Evolutionary conservation across 2,797 vertebrate species (phyloP).

Genomic region (Gallinago solitaria): DNA sequence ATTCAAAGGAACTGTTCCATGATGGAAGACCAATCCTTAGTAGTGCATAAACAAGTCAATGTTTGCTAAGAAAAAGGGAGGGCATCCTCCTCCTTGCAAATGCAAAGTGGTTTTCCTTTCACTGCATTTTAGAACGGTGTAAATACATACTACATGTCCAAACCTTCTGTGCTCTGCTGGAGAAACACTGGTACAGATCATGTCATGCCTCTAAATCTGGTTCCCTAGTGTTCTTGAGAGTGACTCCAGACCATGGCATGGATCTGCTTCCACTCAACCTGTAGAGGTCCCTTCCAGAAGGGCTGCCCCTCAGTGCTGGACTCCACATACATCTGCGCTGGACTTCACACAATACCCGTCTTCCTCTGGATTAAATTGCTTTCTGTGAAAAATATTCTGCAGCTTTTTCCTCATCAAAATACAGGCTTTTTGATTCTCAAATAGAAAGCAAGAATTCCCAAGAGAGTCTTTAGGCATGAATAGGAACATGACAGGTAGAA

Average conservation of each 20-base stretch:
- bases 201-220: background rate
- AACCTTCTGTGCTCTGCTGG: background rate
- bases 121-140: background rate
- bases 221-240: background rate
- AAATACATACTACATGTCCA: background rate
- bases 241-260: background rate
- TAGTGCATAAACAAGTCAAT: background rate
- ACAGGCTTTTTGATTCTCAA: background rate
- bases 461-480: conserved; percentile 5
- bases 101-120: background rate
- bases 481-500: conserved; percentile 20
- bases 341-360: background rate
- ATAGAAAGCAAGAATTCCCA: conserved; percentile 4
- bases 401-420: background rate
- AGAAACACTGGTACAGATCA: background rate
- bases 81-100: background rate
- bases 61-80: background rate
- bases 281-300: background rate
- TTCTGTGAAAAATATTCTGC: background rate
- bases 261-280: background rate
- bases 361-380: background rate
- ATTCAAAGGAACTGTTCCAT: background rate
- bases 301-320: background rate
- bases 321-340: accelerated
- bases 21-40: background rate